A percentile compares a stretch with the other conserved stretches of the same genome.
These are phyloP conservation scores for Bembecia ichneumoniformis DNA, from an alignment of 2,888 invertebrate genomes.

Conservation along the genomic window DNA sequence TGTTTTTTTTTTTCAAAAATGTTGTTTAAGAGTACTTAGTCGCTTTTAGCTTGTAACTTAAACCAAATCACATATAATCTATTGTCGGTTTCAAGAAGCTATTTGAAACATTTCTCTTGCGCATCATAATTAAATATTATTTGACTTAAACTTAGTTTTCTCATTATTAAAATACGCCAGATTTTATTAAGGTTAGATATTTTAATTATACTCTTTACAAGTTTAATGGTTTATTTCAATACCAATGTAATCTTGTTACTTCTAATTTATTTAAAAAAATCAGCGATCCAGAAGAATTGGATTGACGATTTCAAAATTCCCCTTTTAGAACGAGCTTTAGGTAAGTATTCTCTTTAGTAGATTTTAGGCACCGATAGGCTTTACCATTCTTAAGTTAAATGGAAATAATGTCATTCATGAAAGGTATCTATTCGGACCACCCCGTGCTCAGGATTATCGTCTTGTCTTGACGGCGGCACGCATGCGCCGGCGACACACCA, in stretches of 20 bases:
- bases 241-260: too few species aligned
- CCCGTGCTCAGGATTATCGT: conserved; percentile 14
- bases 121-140: conserved; percentile 13
- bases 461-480: conserved; percentile 14
- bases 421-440: conserved; percentile 37
- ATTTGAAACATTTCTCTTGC: conserved; percentile 9
- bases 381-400: too few species aligned
- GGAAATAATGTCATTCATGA: conserved; percentile 28
- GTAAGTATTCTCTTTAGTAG: too few species aligned
- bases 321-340: too few species aligned
- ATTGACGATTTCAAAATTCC: too few species aligned
- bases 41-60: neutral
- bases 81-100: neutral
- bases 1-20: too few species aligned
- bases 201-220: neutral
- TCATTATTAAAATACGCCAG: conserved; percentile 13
- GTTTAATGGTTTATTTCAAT: too few species aligned
- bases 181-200: neutral
- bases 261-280: neutral
- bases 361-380: too few species aligned
- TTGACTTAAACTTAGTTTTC: conserved; percentile 16
- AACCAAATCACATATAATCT: neutral
- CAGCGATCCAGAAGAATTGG: too few species aligned
- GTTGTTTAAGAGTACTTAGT: too few species aligned
- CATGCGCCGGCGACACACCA: conserved; percentile 33